Percentiles rank a stretch among this genome's conserved stretches.
Conservation (phyloP, 1,140 invertebrate genomes). For the Rhopalosiphum maidis region DNA sequence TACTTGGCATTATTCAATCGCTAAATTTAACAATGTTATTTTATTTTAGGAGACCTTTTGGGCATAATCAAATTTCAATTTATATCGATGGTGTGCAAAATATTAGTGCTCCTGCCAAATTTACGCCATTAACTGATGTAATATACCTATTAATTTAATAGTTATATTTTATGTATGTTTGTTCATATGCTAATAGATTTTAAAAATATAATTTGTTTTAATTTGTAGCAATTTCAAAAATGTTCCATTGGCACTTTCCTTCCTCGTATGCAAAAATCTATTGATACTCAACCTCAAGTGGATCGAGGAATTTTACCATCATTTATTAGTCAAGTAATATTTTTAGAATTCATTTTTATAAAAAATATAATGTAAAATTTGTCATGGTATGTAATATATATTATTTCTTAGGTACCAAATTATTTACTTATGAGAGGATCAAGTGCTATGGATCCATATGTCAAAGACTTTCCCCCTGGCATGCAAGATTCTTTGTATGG, state of each 20-base stretch:
- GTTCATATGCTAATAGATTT: background rate
- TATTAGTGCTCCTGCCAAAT: constrained; percentile 67
- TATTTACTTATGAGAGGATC: constrained; percentile 63
- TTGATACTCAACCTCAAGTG: constrained; percentile 7
- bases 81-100: constrained; percentile 71
- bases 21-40: background rate
- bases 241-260: constrained; percentile 51
- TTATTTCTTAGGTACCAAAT: constrained; percentile 63
- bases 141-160: background rate
- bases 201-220: background rate
- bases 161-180: background rate
- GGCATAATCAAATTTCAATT: constrained; percentile 69
- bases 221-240: constrained; percentile 49
- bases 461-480: constrained; percentile 66
- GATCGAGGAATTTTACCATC: constrained; percentile 57
- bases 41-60: constrained; percentile 67
- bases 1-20: background rate
- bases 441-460: constrained; percentile 65
- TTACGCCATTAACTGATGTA: constrained; percentile 69
- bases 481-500: constrained; percentile 67
- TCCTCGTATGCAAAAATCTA: background rate
- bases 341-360: background rate
- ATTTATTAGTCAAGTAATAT: constrained; percentile 56
- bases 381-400: background rate
- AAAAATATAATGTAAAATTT: background rate